Base-by-base conservation (phyloP, 2,888 invertebrate genomes). In the Stenchaetothrips biformis region DNA sequence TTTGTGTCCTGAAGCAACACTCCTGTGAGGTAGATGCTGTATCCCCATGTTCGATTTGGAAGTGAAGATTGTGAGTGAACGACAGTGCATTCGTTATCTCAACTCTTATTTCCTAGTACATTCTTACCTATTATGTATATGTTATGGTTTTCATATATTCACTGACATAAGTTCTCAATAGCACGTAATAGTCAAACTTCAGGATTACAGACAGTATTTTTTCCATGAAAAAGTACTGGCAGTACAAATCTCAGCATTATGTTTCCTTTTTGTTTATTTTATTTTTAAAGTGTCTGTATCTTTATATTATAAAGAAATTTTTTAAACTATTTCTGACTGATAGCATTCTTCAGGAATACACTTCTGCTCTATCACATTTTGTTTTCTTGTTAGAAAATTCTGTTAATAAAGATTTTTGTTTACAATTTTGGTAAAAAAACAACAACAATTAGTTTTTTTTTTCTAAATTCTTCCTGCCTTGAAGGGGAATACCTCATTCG, bases 351-450 rank as follows among this genome's bases (percentile, higher is more conserved):
- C 67, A 74, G 25, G 25, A 25, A 74, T 74, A 74, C 9, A 11
- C 67, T 74, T 25, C 11, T 74, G 67, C 67, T 25, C 7, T 74
- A 74, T 25, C 67, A 21, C 21, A 25, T 8, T 74, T 74, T 74
- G 67, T 74, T 74, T 25, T 25, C 25, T 74, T 74, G 67, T 74
- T 74, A 74, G 67, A 74, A 74, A 37, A 74, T 74, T 74, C 21
- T 74, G 67, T 74, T 74, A 74, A 74, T 74, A 74, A 74, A 74
- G 67, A 74, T 74, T 74, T 74, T 74, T 74, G 67, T 74, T 74
- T 74, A 74, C 67, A 74, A 74, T 74, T 74, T 74, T 74, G 67
- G 67, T 74, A 74, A 21, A 74, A 74, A 74, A 74, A 18, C 25
- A 25, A 25, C 25, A 74, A 21, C 1, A 37, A 37, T 37, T 37